Percentiles rank a stretch among this genome's conserved stretches.
phyloP scores from a whole-genome alignment of 2,797 vertebrate species.

The Danio aesculapii region DNA sequence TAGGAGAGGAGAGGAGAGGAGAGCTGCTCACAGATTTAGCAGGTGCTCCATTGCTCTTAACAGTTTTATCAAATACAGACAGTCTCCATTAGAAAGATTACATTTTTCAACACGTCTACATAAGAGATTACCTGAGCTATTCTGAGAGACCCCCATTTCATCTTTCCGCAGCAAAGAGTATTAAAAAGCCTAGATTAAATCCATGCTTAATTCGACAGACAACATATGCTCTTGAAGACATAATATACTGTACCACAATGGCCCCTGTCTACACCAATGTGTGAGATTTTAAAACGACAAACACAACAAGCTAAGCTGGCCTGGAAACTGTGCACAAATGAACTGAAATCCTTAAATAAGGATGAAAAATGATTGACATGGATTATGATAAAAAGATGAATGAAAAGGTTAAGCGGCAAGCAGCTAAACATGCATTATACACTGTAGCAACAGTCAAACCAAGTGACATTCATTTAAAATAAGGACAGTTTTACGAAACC shows the following conservation, averaged over 20 bases:
- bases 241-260: not conserved
- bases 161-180: slow-evolving; percentile 23
- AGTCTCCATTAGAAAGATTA: slow-evolving; percentile 41
- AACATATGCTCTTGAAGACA: not conserved
- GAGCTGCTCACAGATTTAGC: not conserved
- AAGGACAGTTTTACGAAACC: not conserved
- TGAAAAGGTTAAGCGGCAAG: not conserved
- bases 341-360: not conserved
- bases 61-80: slow-evolving; percentile 42
- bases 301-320: not conserved
- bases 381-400: not conserved
- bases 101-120: slow-evolving; percentile 31
- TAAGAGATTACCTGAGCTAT: slow-evolving; percentile 51
- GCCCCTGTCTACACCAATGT: not conserved
- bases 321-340: not conserved
- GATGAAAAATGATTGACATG: not conserved
- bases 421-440: not conserved
- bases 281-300: not conserved
- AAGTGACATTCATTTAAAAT: not conserved
- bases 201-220: slow-evolving; percentile 18
- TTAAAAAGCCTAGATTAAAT: slow-evolving; percentile 21
- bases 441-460: no score
- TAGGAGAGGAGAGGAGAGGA: slow-evolving; percentile 41
- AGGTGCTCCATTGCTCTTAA: slow-evolving; percentile 19
- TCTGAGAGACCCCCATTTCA: slow-evolving; percentile 22